phyloP scores from a whole-genome alignment of 2,888 invertebrate genomes.

The Hyposoter dolosus region DNA sequence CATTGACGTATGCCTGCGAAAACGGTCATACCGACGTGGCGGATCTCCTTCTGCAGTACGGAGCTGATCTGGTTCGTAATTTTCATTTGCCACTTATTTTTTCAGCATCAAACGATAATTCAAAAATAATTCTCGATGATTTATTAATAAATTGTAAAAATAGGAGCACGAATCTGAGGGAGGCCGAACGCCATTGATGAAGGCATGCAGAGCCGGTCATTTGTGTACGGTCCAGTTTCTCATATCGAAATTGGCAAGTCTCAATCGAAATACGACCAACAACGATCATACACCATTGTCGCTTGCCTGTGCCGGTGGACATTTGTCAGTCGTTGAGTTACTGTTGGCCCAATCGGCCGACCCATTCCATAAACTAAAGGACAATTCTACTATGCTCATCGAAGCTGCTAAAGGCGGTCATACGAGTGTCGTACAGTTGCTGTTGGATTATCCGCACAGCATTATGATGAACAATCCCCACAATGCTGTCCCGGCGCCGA shows the following conservation, averaged over 20 bases:
- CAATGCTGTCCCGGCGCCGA: conserved; percentile 77
- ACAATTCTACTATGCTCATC: conserved; percentile 99
- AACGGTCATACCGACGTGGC: conserved; percentile 99
- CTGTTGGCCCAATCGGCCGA: conserved; percentile 96
- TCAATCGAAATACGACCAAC: conserved; percentile 95
- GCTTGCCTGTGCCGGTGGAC: conserved; percentile 98
- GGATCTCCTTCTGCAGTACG: conserved; percentile 95
- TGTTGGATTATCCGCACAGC: conserved; percentile 97
- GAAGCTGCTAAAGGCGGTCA: conserved; percentile 99
- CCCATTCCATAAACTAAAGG: conserved; percentile 98
- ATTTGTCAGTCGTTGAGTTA: conserved; percentile 96
- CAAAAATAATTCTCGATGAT: background rate
- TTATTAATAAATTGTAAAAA: conserved; percentile 42
- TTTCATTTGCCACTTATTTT: no score
- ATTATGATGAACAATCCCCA: conserved; percentile 88
- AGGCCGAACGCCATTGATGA: conserved; percentile 99
- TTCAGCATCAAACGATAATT: background rate
- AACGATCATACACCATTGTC: conserved; percentile 99
- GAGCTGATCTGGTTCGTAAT: conserved; percentile 91
- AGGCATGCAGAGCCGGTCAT: conserved; percentile 98
- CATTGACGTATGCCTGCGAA: conserved; percentile 98
- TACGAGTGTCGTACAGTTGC: conserved; percentile 96
- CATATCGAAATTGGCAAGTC: conserved; percentile 93
- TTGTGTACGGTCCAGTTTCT: conserved; percentile 98
- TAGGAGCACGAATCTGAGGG: conserved; percentile 98